Base-by-base conservation (phyloP, 2,888 invertebrate genomes). In the Acrobasis suavella region DNA sequence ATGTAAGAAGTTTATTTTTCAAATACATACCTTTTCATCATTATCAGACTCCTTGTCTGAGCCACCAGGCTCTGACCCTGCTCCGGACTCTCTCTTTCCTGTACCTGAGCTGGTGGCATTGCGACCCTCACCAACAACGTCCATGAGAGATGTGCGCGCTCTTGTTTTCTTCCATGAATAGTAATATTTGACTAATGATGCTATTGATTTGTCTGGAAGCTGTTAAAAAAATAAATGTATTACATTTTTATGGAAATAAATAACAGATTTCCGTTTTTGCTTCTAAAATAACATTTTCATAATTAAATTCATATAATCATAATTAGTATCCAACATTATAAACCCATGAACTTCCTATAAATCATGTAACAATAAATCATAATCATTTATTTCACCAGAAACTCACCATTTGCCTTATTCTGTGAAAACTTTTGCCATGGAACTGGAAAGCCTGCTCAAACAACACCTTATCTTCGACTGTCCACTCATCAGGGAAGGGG, bases 401-500 rank as follows among this genome's bases (percentile, higher is more conserved):
- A 76, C 85, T 88, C 93, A 98, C 98, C 98, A 99, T 98, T 94
- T 98, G 98, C 73, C 98, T 93, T 85, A 99, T 99, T 82, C 98
- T 95, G 83, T 98, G 97, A 92, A 99, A 99, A 87, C 97, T 98
- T 93, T 99, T 99, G 58, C 99, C 99, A 88, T 99, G 98, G 85
- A 98, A 99, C 82, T 98, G 98, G 87, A 98, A 99, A 49, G 99
- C 99, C 89, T 99, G 98, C 82, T 99, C 99, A 91, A 99, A 99
- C 14, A 99, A 92, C 58, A 98, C 98, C 93, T 98, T 99, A 82
- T 99, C 99, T 87, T 99, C 99, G 0, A 97, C 96, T 2, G 98
- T 97, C 99, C 99, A 99, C 81, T 99, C 98, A 88, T 99, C 98
- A 14, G 98, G 98, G 78, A 98, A 98, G 1, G 99, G 99, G 64